Evolutionary conservation across 2,113 vertebrate genomes (phyloP).

Genomic region (Lasiurus borealis): DNA sequence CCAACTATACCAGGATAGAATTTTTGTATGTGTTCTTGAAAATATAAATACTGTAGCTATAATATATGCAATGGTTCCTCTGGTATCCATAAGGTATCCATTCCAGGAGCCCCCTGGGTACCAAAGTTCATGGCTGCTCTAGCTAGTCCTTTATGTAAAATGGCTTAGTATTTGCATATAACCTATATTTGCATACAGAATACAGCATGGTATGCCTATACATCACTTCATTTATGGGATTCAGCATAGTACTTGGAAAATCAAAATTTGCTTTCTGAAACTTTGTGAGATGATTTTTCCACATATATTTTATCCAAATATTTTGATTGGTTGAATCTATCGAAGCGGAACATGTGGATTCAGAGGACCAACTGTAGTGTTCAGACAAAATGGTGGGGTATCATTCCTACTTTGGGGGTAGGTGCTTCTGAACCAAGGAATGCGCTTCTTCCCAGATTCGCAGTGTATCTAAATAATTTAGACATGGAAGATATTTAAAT

Average conservation of each 20-base stretch:
- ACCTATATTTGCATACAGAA: not conserved
- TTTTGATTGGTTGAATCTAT: not conserved
- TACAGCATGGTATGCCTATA: not conserved
- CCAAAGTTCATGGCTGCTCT: not conserved
- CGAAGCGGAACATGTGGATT: not conserved
- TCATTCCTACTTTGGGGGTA: not conserved
- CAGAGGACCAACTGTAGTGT: not conserved
- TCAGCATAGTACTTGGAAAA: not conserved
- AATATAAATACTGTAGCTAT: not conserved
- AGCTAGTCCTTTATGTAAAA: too few species aligned
- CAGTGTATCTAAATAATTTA: slow-evolving; percentile 65
- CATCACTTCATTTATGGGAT: too few species aligned
- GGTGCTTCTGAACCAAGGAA: not conserved
- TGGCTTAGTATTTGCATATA: not conserved
- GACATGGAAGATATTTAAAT: slow-evolving; percentile 49
- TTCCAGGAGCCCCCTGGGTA: too few species aligned
- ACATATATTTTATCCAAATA: not conserved
- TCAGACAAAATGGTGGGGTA: not conserved
- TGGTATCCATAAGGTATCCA: not conserved
- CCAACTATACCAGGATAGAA: not conserved
- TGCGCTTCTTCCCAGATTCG: not conserved
- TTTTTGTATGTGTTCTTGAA: not conserved
- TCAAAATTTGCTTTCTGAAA: not conserved
- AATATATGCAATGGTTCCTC: too few species aligned
- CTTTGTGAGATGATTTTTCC: not conserved